Evolutionary conservation across 2,797 vertebrate genomes (phyloP).

Genomic region (Tiaroga cobitis): DNA sequence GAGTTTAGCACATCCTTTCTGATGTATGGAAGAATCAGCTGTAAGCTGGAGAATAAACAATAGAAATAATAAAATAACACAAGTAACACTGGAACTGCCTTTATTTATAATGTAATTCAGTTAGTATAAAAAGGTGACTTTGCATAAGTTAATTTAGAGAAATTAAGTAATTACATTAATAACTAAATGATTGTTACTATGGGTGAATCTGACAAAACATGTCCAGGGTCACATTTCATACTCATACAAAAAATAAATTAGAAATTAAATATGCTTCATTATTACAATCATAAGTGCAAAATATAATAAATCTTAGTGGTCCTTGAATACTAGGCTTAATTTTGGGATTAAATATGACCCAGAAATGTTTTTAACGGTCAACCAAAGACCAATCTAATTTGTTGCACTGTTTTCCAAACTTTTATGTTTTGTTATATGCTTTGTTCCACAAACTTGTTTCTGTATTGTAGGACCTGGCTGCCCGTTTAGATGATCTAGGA

Average conservation of each 20-base stretch:
- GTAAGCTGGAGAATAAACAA: not conserved
- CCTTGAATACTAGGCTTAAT: too few relatives aligned
- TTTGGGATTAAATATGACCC: not conserved
- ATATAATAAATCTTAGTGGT: too few relatives aligned
- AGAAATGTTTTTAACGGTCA: not conserved
- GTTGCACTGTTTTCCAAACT: not conserved
- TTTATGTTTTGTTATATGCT: not conserved
- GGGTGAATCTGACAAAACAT: not conserved
- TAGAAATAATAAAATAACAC: not conserved
- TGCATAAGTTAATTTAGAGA: not conserved
- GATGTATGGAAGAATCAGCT: not conserved
- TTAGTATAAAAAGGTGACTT: not conserved
- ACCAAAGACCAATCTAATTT: not conserved
- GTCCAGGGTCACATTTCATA: not conserved
- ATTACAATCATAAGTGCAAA: not conserved
- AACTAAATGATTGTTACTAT: not conserved
- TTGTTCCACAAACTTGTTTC: not conserved
- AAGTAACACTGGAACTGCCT: too few relatives aligned
- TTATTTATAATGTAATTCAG: not conserved
- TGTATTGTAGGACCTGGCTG: constrained; percentile 88
- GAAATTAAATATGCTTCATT: not conserved
- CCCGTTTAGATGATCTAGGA: constrained; percentile 94
- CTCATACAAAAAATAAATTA: not conserved
- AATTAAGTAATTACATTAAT: not conserved
- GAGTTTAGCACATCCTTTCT: not conserved